Evolutionary conservation across 1,140 invertebrate species (phyloP).

Genomic region (Bombyx mori): DNA sequence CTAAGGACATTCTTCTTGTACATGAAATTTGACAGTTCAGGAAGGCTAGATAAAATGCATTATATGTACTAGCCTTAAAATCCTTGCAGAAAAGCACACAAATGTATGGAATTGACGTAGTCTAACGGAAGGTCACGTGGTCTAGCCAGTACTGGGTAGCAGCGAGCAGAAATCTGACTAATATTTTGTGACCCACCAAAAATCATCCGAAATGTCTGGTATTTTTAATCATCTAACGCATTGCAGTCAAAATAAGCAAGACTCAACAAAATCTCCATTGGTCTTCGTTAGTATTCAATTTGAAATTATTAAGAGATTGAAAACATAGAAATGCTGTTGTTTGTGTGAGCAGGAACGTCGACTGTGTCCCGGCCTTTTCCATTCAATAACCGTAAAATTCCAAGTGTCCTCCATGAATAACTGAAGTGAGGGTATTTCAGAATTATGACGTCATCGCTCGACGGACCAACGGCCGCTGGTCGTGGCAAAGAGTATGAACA

Average conservation of each 20-base stretch:
- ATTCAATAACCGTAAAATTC: slow-evolving; percentile 27
- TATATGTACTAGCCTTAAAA: too few relatives aligned
- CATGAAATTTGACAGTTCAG: too few relatives aligned
- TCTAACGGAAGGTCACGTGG: too few relatives aligned
- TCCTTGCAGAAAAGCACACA: too few relatives aligned
- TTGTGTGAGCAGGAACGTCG: slow-evolving; percentile 9
- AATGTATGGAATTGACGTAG: too few relatives aligned
- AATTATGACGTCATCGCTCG: slow-evolving; percentile 46
- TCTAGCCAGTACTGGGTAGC: too few relatives aligned
- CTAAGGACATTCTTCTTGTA: too few relatives aligned
- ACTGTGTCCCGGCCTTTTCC: slow-evolving; percentile 13
- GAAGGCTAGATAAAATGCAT: too few relatives aligned
- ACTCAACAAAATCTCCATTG: neutral
- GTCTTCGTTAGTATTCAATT: too few relatives aligned
- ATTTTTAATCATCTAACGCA: neutral
- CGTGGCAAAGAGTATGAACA: slow-evolving; percentile 12
- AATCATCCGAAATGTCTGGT: too few relatives aligned
- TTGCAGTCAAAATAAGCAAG: neutral
- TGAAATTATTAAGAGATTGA: neutral
- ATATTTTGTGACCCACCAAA: too few relatives aligned
- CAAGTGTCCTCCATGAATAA: slow-evolving; percentile 39
- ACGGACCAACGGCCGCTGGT: slow-evolving; percentile 7
- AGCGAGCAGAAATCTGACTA: too few relatives aligned
- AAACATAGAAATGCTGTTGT: neutral
- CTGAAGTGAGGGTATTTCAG: slow-evolving; percentile 32